Conservation (phyloP, 1,140 invertebrate species). For the Bombus superbus region DNA sequence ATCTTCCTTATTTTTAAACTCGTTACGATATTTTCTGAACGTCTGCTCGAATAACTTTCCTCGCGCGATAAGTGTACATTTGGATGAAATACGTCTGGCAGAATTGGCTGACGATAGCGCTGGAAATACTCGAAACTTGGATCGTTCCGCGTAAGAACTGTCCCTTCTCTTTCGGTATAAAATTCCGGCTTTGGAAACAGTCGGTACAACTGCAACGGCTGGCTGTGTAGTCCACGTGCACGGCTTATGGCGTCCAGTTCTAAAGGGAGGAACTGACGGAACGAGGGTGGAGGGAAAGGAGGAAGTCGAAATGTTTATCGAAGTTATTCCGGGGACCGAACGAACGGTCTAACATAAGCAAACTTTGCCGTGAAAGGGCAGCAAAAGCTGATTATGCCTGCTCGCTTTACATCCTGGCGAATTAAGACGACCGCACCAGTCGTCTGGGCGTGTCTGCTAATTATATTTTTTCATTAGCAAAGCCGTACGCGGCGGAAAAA, state of each 20-base stretch:
- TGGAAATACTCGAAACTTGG: neutral
- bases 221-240: slow-evolving; percentile 40
- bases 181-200: slow-evolving; percentile 14
- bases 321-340: slow-evolving; percentile 72
- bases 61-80: too few relatives aligned
- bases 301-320: slow-evolving; percentile 71
- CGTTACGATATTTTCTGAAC: too few relatives aligned
- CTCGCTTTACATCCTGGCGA: slow-evolving; percentile 55
- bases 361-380: slow-evolving; percentile 66
- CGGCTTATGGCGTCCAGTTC: slow-evolving; percentile 26
- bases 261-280: neutral
- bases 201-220: neutral
- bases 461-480: slow-evolving; percentile 48
- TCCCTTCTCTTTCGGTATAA: neutral
- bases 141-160: too few relatives aligned
- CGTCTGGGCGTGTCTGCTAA: slow-evolving; percentile 33
- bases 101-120: too few relatives aligned
- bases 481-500: neutral
- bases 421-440: slow-evolving; percentile 50
- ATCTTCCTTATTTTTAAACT: too few relatives aligned
- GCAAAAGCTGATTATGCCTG: slow-evolving; percentile 65
- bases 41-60: too few relatives aligned
- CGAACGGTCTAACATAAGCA: slow-evolving; percentile 72
- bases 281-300: neutral
- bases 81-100: too few relatives aligned